Evolutionary conservation across 2,113 vertebrate species (phyloP).

Genomic region (Scophthalmus maximus): DNA sequence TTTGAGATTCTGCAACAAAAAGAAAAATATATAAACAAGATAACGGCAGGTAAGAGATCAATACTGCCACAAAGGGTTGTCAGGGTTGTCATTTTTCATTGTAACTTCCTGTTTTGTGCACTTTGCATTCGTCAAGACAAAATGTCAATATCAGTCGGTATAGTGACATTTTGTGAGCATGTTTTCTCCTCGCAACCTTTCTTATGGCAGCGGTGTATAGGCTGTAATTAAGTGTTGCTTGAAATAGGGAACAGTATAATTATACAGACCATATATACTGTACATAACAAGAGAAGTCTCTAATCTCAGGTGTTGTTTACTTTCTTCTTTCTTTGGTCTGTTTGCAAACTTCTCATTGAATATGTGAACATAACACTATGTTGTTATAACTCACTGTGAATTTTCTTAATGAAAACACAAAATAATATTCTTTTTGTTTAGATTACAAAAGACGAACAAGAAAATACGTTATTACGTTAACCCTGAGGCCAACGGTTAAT

Average conservation of each 20-base stretch:
- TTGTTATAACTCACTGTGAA: too few relatives aligned
- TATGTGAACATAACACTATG: too few relatives aligned
- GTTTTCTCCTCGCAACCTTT: background rate
- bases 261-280: constrained; percentile 4
- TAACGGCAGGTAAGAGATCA: constrained; percentile 5
- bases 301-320: background rate
- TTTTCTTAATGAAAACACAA: background rate
- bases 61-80: constrained; percentile 45
- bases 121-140: constrained; percentile 56
- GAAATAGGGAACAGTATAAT: constrained; percentile 15
- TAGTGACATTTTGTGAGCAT: background rate
- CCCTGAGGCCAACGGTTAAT: too few relatives aligned
- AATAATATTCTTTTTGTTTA: too few relatives aligned
- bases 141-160: constrained; percentile 34
- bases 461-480: background rate
- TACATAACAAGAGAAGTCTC: background rate
- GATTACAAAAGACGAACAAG: too few relatives aligned
- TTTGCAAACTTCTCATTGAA: background rate
- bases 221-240: background rate
- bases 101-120: constrained; percentile 56
- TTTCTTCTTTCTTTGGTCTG: background rate
- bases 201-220: background rate
- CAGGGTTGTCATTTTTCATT: constrained; percentile 38
- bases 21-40: background rate
- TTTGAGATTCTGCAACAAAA: background rate